phyloP scores from a whole-genome alignment of 1,140 invertebrate species.

The Olivierus martensii region DNA sequence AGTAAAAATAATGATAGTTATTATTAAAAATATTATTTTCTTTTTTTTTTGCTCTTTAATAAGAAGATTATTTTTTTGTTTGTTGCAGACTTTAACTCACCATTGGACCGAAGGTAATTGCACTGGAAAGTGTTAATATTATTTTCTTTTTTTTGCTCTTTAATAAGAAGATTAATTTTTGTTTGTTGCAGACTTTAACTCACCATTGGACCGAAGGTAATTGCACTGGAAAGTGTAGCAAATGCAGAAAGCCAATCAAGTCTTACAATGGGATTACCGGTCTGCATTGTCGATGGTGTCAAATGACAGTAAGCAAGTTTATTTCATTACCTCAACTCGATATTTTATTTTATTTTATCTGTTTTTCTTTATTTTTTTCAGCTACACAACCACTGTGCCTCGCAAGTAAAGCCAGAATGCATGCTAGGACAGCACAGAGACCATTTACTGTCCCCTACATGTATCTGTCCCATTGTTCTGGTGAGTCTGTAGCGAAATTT shows the following conservation, averaged over 20 bases:
- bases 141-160: too few relatives aligned
- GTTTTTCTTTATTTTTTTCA: constrained; percentile 33
- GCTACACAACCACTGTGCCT: constrained; percentile 86
- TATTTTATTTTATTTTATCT: neutral
- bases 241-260: constrained; percentile 86
- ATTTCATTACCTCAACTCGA: too few relatives aligned
- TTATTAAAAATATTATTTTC: too few relatives aligned
- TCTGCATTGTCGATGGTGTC: constrained; percentile 91
- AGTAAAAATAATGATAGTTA: too few relatives aligned
- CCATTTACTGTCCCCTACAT: constrained; percentile 80
- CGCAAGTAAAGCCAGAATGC: constrained; percentile 77
- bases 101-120: constrained; percentile 97
- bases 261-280: constrained; percentile 89
- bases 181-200: constrained; percentile 49
- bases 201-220: constrained; percentile 98
- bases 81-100: constrained; percentile 63
- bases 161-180: too few relatives aligned
- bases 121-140: constrained; percentile 77
- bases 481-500: constrained; percentile 21
- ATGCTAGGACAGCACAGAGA: constrained; percentile 64
- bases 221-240: constrained; percentile 76
- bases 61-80: too few relatives aligned
- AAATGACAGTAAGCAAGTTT: constrained; percentile 59
- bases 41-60: too few relatives aligned
- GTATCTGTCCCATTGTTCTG: constrained; percentile 80